These are phyloP conservation scores for Cynopterus brachyotis DNA, from an alignment of 2,113 vertebrate species.

Conservation along the genomic window DNA sequence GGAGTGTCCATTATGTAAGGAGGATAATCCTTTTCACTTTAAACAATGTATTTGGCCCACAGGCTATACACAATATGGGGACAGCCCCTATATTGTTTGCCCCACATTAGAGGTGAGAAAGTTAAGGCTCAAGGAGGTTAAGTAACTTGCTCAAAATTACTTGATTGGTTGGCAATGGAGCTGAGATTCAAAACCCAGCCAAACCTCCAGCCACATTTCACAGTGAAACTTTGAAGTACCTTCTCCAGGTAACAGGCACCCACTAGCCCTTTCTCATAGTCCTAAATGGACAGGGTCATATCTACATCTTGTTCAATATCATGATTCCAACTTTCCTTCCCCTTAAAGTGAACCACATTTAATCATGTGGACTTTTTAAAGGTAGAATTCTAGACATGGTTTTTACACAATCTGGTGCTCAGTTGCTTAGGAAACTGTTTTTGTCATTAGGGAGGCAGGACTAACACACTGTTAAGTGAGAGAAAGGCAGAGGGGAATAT, in stretches of 20 bases:
- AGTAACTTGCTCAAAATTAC: not conserved
- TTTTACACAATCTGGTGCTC: not conserved
- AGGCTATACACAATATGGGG: not conserved
- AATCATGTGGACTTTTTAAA: not conserved
- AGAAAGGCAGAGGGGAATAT: not conserved
- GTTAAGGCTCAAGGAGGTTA: not conserved
- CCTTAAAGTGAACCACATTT: not conserved
- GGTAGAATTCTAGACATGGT: not conserved
- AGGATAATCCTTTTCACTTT: not conserved
- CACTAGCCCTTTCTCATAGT: not conserved
- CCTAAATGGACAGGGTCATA: not conserved
- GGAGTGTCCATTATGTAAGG: not conserved
- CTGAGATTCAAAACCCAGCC: not conserved
- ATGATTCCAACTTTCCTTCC: not conserved
- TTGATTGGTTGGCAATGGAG: not conserved
- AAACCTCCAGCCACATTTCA: not conserved
- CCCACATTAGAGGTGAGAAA: not conserved
- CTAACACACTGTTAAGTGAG: not conserved
- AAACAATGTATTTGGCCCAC: not conserved
- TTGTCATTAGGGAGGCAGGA: not conserved
- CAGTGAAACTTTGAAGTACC: not conserved
- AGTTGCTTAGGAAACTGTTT: conserved; percentile 12
- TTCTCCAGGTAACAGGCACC: not conserved
- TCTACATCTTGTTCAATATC: not conserved
- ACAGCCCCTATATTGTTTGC: not conserved